Base-by-base conservation (phyloP, 2,797 vertebrate genomes). In the Channallabes apus region DNA sequence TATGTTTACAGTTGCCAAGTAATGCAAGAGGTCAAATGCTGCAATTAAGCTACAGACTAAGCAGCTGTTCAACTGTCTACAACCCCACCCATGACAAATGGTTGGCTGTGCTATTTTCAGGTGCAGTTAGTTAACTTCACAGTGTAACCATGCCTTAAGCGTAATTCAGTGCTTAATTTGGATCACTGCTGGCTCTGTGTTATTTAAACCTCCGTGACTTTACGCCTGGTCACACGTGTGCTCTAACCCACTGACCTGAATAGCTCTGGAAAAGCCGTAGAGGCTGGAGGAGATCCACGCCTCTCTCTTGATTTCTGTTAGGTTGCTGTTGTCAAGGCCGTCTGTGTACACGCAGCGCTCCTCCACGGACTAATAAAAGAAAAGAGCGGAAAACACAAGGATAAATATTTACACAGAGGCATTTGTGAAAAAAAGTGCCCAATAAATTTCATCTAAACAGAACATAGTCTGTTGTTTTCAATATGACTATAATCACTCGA, bases 201-300 rank as follows among this genome's bases (percentile, higher is more conserved):
- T 64, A 71, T 62, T 80, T 27, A 80, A 85, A 54, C 58, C 32
- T 5, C 24, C 54, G 32, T 29, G 41, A 86, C 79, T 75, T 87
- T 85, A 59, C 1, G 14, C 85, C 29, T 12, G 20, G 38, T 14
- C 35, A 71, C 14, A 17, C 7, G 22, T 85, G n/a, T 69, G 51
- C 84, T 91, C 87, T 75, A 35, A 84, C 89, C 84, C 11, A 86
- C 96, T 96, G 88, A 99, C 98, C 97, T 99, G 97, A 92, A 99
- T 93, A 59, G 96, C 97, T 92, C 96, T 96, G 9, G 97, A 97
- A 87, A 99, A 96, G 0, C 98, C 98, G 75, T 95, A 98, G 0
- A 99, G 92, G 62, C 93, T 97, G 87, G 98, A 98, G 54, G 98
- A 97, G 87, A 99, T 96, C 97, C 98, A 98, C 87, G 97, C 98